Conservation (phyloP, 2,888 invertebrate genomes). For the Mylabris sibirica region DNA sequence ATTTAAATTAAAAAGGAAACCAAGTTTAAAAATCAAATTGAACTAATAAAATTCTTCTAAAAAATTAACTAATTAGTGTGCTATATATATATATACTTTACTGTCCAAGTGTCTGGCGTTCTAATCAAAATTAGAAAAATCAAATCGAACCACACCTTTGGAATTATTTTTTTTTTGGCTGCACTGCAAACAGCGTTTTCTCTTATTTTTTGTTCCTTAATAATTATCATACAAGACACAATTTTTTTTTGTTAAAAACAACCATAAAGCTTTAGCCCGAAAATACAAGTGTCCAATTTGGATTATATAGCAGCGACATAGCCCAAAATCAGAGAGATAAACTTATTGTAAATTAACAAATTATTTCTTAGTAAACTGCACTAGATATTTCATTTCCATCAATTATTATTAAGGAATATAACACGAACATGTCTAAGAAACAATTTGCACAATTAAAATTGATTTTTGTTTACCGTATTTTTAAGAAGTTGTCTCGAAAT, state of each 20-base stretch:
- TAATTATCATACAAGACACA: conserved; percentile 29
- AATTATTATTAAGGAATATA: conserved; percentile 7
- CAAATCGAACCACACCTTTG: background rate
- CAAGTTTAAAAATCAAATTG: background rate
- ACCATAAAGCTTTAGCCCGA: conserved; percentile 28
- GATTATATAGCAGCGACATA: conserved; percentile 32
- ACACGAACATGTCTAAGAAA: conserved; percentile 24
- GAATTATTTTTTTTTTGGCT: background rate
- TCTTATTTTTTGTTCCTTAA: background rate
- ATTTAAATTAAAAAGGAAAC: background rate
- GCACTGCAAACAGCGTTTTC: conserved; percentile 15
- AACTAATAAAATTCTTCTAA: conserved; percentile 35
- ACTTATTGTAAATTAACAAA: conserved; percentile 23
- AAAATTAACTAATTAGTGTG: conserved; percentile 40
- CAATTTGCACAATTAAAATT: conserved; percentile 28
- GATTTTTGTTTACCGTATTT: background rate
- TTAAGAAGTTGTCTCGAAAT: conserved; percentile 35
- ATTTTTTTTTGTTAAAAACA: conserved; percentile 20
- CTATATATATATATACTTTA: too few relatives aligned
- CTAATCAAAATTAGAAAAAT: background rate
- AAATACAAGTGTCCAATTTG: conserved; percentile 26
- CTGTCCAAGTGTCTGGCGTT: conserved; percentile 20
- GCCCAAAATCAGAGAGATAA: conserved; percentile 3
- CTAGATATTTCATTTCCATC: conserved; percentile 19
- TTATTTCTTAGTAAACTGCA: conserved; percentile 34